These are phyloP conservation scores for Drosophila ficusphila DNA, from an alignment of 1,140 invertebrate genomes.

Conservation along the genomic window DNA sequence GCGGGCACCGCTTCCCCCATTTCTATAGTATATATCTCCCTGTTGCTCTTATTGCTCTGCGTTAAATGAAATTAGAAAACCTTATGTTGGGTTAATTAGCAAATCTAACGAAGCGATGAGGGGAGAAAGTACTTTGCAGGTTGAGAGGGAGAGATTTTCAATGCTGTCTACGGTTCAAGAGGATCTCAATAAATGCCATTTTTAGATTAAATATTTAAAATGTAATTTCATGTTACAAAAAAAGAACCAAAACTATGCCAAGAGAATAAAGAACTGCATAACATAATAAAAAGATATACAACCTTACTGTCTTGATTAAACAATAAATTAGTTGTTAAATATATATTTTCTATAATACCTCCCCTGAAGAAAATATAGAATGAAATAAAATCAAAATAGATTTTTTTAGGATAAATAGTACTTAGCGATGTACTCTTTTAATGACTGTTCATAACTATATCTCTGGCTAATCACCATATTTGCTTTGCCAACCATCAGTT, in stretches of 20 bases:
- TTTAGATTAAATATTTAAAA: background rate
- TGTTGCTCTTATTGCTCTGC: constrained; percentile 28
- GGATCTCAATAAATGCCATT: background rate
- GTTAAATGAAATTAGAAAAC: constrained; percentile 83
- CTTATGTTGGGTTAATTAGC: constrained; percentile 80
- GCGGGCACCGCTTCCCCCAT: background rate
- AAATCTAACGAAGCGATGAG: constrained; percentile 54
- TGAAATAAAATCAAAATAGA: no score
- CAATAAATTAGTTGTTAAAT: no score
- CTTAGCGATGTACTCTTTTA: background rate
- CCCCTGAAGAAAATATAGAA: no score
- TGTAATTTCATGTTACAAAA: no score
- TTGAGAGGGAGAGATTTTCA: background rate
- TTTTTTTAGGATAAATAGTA: no score
- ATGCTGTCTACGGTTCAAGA: background rate
- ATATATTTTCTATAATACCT: no score
- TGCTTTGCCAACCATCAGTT: background rate
- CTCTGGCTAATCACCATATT: background rate
- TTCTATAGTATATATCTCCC: background rate
- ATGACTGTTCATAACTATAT: background rate
- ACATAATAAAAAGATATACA: no score
- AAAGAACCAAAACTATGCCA: no score
- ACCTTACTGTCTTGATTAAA: no score
- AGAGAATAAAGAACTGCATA: no score
- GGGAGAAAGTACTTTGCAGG: background rate